phyloP scores from a whole-genome alignment of 2,888 invertebrate species.

The Nemotelus nigrinus region DNA sequence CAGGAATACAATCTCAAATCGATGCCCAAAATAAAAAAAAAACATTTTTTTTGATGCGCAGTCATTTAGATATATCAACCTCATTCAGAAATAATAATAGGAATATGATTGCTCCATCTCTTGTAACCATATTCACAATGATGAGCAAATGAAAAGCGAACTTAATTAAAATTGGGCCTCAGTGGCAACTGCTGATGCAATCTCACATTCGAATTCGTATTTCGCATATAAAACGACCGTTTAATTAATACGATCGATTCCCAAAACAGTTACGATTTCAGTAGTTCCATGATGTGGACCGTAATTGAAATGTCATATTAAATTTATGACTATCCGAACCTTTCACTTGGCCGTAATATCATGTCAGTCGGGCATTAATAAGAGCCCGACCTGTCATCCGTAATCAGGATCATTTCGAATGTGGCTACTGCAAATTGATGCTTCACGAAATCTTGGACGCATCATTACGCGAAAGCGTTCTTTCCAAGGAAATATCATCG shows the following conservation, averaged over 20 bases:
- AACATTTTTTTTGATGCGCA: too few relatives aligned
- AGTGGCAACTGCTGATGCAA: background rate
- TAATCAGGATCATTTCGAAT: slow-evolving; percentile 41
- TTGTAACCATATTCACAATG: too few relatives aligned
- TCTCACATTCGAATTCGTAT: slow-evolving; percentile 20
- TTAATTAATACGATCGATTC: slow-evolving; percentile 40
- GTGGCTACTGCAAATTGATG: slow-evolving; percentile 34
- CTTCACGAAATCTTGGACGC: slow-evolving; percentile 14
- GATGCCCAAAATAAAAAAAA: too few relatives aligned
- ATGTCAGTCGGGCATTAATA: slow-evolving; percentile 39
- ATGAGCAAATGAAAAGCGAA: background rate
- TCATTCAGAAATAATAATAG: too few relatives aligned
- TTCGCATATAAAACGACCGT: slow-evolving; percentile 32
- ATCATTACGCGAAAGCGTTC: background rate
- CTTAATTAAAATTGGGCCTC: slow-evolving; percentile 27
- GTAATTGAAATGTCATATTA: slow-evolving; percentile 42
- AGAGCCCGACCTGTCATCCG: slow-evolving; percentile 38
- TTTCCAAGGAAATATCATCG: slow-evolving; percentile 14
- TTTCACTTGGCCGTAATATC: slow-evolving; percentile 41
- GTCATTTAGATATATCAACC: too few relatives aligned
- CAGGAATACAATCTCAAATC: too few relatives aligned
- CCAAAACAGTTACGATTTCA: slow-evolving; percentile 40
- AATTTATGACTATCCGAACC: slow-evolving; percentile 39
- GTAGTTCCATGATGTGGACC: slow-evolving; percentile 36
- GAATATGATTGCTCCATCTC: too few relatives aligned